phyloP scores from a whole-genome alignment of 2,888 invertebrate species.

The Cheilosia grossa region DNA sequence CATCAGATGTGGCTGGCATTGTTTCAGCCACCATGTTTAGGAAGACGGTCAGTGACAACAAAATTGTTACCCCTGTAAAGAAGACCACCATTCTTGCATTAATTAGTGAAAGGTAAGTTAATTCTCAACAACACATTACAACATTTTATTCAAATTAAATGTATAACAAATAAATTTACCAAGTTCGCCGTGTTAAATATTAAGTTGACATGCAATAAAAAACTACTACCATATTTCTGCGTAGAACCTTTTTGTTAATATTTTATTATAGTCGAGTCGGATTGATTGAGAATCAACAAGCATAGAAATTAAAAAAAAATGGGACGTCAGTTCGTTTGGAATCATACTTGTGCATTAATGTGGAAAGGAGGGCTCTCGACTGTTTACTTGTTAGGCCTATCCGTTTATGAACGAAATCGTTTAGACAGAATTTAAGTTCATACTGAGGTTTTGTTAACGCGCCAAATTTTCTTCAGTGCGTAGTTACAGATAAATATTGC shows the following conservation, averaged over 20 bases:
- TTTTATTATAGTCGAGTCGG: slow-evolving; percentile 27
- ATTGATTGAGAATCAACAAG: slow-evolving; percentile 31
- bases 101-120: neutral
- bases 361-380: slow-evolving; percentile 25
- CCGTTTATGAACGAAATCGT: slow-evolving; percentile 1
- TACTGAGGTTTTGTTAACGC: neutral
- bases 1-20: slow-evolving; percentile 98
- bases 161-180: slow-evolving; percentile 59
- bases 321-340: slow-evolving; percentile 1
- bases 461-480: neutral
- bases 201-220: slow-evolving; percentile 80
- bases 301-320: slow-evolving; percentile 32
- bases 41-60: slow-evolving; percentile 98
- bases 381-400: neutral
- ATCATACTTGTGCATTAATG: slow-evolving; percentile 24
- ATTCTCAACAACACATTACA: slow-evolving; percentile 31
- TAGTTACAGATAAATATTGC: neutral
- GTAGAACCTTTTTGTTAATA: slow-evolving; percentile 79
- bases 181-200: slow-evolving; percentile 62
- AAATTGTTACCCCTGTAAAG: slow-evolving; percentile 94
- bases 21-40: slow-evolving; percentile 99
- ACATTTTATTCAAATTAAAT: slow-evolving; percentile 2
- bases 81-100: neutral
- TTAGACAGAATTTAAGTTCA: slow-evolving; percentile 1
- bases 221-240: slow-evolving; percentile 83